These are phyloP conservation scores for Watsonalla cultraria DNA, from an alignment of 2,888 invertebrate species.

Conservation along the genomic window DNA sequence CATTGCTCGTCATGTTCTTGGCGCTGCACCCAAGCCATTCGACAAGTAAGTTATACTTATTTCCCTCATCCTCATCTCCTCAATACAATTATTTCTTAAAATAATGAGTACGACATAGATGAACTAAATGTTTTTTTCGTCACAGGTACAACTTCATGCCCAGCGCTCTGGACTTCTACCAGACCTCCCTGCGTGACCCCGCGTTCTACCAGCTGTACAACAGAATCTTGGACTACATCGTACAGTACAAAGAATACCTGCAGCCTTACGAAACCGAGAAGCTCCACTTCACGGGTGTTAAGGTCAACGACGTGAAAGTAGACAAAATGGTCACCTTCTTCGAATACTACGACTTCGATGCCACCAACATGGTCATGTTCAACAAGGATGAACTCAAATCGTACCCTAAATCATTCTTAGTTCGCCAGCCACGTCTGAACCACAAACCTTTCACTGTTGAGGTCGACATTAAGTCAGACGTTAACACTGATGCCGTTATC, in stretches of 20 bases:
- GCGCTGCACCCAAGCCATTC: slow-evolving; percentile 38
- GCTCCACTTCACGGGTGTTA: slow-evolving; percentile 78
- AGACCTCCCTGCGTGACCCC: slow-evolving; percentile 84
- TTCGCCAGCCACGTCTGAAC: slow-evolving; percentile 84
- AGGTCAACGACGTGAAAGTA: slow-evolving; percentile 79
- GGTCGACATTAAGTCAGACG: slow-evolving; percentile 79
- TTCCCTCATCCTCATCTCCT: not conserved
- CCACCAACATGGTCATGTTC: slow-evolving; percentile 71
- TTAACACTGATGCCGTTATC: slow-evolving; percentile 76
- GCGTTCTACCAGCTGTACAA: slow-evolving; percentile 84
- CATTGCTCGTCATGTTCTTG: slow-evolving; percentile 67
- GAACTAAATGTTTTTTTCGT: slow-evolving; percentile 8
- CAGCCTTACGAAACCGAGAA: slow-evolving; percentile 78
- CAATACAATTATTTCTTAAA: not conserved
- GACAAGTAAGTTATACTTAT: slow-evolving; percentile 38
- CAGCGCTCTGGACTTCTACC: slow-evolving; percentile 80
- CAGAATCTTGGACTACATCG: slow-evolving; percentile 76
- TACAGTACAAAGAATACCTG: slow-evolving; percentile 79
- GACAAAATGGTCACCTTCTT: slow-evolving; percentile 82
- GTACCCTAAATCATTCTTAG: slow-evolving; percentile 63
- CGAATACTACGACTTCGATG: slow-evolving; percentile 81
- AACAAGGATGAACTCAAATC: slow-evolving; percentile 44
- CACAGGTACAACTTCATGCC: slow-evolving; percentile 67
- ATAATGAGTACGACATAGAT: not conserved
- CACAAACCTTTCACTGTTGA: slow-evolving; percentile 82